Conservation (phyloP, 2,113 vertebrate species). For the Eleginops maclovinus region DNA sequence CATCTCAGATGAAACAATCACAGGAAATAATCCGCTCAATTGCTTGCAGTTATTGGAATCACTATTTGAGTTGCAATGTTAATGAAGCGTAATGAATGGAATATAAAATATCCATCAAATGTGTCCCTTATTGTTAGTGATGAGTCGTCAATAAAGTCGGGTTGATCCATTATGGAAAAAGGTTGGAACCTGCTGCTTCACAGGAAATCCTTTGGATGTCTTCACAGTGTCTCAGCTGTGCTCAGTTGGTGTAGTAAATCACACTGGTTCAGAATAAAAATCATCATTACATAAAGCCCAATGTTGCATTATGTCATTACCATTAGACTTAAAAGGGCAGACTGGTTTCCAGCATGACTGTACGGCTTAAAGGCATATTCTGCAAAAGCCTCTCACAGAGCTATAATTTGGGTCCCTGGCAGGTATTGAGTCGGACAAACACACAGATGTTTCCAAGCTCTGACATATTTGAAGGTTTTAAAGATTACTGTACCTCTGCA, state of each 20-base stretch:
- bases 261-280: background rate
- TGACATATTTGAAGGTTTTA: background rate
- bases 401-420: constrained; percentile 9
- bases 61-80: no score
- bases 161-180: no score
- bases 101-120: no score
- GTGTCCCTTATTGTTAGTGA: no score
- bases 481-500: background rate
- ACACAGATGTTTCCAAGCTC: background rate
- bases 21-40: no score
- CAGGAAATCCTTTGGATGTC: no score
- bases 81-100: no score
- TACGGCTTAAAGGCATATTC: background rate
- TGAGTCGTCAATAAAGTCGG: no score
- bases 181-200: no score
- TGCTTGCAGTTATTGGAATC: no score
- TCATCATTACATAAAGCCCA: background rate
- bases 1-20: no score
- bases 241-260: background rate
- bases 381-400: background rate
- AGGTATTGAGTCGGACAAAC: no score
- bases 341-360: constrained; percentile 7
- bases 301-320: constrained; percentile 16
- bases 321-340: background rate
- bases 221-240: constrained; percentile 6